Evolutionary conservation across 2,888 invertebrate species (phyloP), one percentile per base, ranked within the genome.

Genomic region (Macropis europaea): DNA sequence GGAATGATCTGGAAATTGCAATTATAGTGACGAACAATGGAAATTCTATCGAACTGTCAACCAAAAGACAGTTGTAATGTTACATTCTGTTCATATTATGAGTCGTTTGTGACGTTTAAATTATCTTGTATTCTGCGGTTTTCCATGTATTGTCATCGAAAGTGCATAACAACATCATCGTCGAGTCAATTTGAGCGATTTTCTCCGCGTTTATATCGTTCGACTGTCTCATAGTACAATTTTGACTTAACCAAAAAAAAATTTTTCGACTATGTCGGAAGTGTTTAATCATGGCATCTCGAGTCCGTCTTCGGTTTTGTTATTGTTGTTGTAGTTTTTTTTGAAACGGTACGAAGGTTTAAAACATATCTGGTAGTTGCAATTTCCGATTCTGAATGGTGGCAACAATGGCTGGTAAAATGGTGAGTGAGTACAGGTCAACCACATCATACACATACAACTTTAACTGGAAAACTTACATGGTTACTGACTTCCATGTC

Each of bases 401-500:
- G 86, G 86, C 82, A 86, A 82, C 84, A 87, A 82, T 87, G 86
- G 79, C 81, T 82, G 80, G 77, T 78, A 76, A 84, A 82, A 84
- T 82, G 81, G 78, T 81, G 80, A 83, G 83, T 73, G 80, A 83
- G 80, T 83, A 81, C 85, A 86, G 86, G 84, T 86, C 86, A 86
- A 86, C 82, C 82, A 84, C 83, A 82, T 82, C 79, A 52, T 76
- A 81, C 70, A 81, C 67, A 75, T 70, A 72, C 77, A 43, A 72
- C 54, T 62, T 69, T 59, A 64, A 40, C 61, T 52, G 28, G 53
- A 66, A 68, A 76, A 72, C 47, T 73, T 61, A 50, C 59, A 45
- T 53, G 42, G 40, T 77, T 67, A 32, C 42, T 57, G 52, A 67
- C 60, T 61, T 70, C 57, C 11, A 6, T 32, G 9, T 45, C 30